phyloP scores from a whole-genome alignment of 2,113 vertebrate species.

The Semnopithecus entellus region DNA sequence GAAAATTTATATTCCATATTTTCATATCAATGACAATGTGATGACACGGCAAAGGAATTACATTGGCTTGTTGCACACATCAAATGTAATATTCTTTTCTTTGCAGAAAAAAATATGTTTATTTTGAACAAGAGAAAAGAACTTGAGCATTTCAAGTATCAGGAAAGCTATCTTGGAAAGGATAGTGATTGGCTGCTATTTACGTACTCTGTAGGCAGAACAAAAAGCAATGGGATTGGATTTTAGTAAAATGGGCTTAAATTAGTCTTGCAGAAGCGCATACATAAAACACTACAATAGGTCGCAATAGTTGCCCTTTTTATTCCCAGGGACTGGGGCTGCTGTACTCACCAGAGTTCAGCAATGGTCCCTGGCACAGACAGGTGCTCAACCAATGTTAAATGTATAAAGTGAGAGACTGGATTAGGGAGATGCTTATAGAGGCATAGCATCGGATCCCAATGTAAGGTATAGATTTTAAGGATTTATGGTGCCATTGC shows the following conservation, averaged over 20 bases:
- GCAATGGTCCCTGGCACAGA: neutral
- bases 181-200: constrained; percentile 34
- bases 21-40: constrained; percentile 68
- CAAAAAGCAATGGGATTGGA: constrained; percentile 18
- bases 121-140: constrained; percentile 58
- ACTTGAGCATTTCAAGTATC: constrained; percentile 29
- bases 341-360: neutral
- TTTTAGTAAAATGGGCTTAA: constrained; percentile 50
- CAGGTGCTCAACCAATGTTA: neutral
- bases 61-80: constrained; percentile 34
- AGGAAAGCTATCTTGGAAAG: constrained; percentile 15
- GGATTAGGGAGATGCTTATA: neutral
- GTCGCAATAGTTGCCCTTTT: neutral
- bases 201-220: neutral
- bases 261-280: constrained; percentile 28
- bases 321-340: neutral
- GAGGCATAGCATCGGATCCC: neutral
- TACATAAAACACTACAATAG: neutral
- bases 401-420: neutral
- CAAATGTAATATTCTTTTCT: constrained; percentile 42
- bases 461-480: neutral
- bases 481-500: neutral
- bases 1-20: constrained; percentile 62
- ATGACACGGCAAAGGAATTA: constrained; percentile 58
- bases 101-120: constrained; percentile 51